Percentiles rank a stretch among this genome's conserved stretches.
phyloP scores from a whole-genome alignment of 2,113 vertebrate genomes.

The Psettodes erumei region DNA sequence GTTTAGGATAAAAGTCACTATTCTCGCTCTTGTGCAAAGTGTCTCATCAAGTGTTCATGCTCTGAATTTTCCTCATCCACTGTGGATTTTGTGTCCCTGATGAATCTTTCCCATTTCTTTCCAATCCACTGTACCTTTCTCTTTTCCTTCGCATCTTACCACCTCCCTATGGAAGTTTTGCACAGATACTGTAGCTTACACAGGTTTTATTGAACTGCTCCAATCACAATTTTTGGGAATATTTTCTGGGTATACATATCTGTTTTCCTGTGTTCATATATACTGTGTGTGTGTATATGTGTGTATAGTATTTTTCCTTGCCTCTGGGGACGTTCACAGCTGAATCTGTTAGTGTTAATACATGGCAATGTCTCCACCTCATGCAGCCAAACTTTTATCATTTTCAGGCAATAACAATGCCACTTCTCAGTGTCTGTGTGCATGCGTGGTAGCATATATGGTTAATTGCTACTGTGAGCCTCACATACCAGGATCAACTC shows the following conservation, averaged over 20 bases:
- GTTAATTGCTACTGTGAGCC: conserved; percentile 16
- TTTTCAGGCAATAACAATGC: conserved; percentile 67
- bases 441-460: not conserved
- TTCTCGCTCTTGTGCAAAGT: conserved; percentile 18
- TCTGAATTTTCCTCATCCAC: conserved; percentile 34
- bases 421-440: conserved; percentile 26
- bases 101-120: conserved; percentile 20
- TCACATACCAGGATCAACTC: not conserved
- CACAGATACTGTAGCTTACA: conserved; percentile 12
- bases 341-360: conserved; percentile 40
- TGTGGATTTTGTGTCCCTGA: conserved; percentile 39
- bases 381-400: conserved; percentile 22
- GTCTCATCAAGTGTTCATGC: conserved; percentile 29
- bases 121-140: conserved; percentile 25
- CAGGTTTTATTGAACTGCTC: conserved; percentile 24
- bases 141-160: conserved; percentile 17
- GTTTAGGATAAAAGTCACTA: no score
- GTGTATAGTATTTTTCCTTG: conserved; percentile 5
- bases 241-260: conserved; percentile 2
- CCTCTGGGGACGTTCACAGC: not conserved
- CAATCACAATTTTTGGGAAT: conserved; percentile 14
- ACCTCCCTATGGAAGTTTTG: conserved; percentile 27
- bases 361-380: conserved; percentile 43
- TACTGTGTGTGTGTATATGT: not conserved
- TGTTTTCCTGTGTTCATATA: conserved; percentile 8